Evolutionary conservation across 2,113 vertebrate genomes (phyloP), one percentile per base, ranked within the genome.

Genomic region (Bettongia penicillata): DNA sequence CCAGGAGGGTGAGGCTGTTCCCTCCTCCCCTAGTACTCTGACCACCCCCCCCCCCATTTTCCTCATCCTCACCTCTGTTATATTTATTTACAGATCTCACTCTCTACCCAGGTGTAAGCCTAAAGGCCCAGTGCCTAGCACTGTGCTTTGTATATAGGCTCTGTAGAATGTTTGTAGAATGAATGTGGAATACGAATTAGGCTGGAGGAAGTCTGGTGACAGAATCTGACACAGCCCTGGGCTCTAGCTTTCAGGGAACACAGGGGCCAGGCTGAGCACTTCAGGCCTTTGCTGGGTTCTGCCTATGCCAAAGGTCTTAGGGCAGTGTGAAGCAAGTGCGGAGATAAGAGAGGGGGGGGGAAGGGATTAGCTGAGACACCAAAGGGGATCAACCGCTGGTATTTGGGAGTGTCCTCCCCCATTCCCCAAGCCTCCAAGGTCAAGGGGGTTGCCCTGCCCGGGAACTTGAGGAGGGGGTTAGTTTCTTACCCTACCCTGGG

Each of bases 341-440:
- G 61, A 68, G 68, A 90, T 61, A 84, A 25, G 47, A n/a, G 53
- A 9, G 52, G n/a, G 53, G 8, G 52, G n/a, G 52, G 91, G 51
- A 52, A 26, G 91, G 43, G 25, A 48, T 52, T 47, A 55, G 43
- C 37, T 48, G 90, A 90, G 47, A 90, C 90, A 48, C 47, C 90
- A 48, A 90, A 90, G 90, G 90, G 90, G 47, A 48, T 90, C 90
- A 49, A 26, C 90, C 49, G 14, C 48, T 28, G 90, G 90, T 48
- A 90, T 51, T 51, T 51, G 49, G 90, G 90, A 90, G 49, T 26
- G 49, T 51, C 48, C 25, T 31, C 48, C 84, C 91, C 91, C 94
- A 24, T 92, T 92, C 43, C 6, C 89, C 84, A 49, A 37, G 57
- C 92, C 55, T 93, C 68, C 51, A 47, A 96, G 95, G 93, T 90